A percentile compares a stretch with the other conserved stretches of the same genome.
phyloP scores from a whole-genome alignment of 2,113 vertebrate species.

The Coregonus clupeaformis region DNA sequence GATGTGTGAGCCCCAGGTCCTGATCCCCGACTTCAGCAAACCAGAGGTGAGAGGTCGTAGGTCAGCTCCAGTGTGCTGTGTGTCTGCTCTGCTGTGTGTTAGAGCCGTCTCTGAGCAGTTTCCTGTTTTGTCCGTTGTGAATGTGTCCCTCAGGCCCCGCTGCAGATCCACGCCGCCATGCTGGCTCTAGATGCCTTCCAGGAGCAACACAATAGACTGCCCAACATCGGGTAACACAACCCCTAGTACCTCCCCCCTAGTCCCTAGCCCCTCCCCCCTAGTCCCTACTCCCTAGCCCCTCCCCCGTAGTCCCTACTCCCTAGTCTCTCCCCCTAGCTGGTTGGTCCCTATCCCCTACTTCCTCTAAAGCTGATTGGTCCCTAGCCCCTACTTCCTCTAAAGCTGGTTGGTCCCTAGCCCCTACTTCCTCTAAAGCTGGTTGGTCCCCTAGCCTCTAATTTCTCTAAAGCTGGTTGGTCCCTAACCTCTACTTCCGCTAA shows the following conservation, averaged over 20 bases:
- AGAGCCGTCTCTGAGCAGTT: background rate
- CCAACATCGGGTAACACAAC: constrained; percentile 82
- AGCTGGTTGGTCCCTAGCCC: too few relatives aligned
- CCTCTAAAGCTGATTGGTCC: too few relatives aligned
- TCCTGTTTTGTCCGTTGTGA: constrained; percentile 19
- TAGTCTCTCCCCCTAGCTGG: too few relatives aligned
- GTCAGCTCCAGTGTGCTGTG: background rate
- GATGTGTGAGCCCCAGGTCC: constrained; percentile 81
- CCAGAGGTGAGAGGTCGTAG: constrained; percentile 81
- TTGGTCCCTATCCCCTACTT: too few relatives aligned
- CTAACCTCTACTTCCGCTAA: too few relatives aligned
- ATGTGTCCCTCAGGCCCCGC: constrained; percentile 76
- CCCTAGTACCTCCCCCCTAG: background rate
- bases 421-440: too few relatives aligned
- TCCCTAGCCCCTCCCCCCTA: background rate
- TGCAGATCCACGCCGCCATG: constrained; percentile 90
- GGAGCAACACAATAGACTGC: constrained; percentile 82
- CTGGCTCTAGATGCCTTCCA: constrained; percentile 89
- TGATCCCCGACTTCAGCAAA: constrained; percentile 91
- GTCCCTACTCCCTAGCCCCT: background rate
- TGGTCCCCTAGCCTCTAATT: constrained; percentile 4
- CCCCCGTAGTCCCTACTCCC: background rate
- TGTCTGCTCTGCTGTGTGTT: background rate
- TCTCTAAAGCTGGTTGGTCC: too few relatives aligned
- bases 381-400: too few relatives aligned